phyloP scores from a whole-genome alignment of 2,113 vertebrate species.

The Lagenorhynchus albirostris region DNA sequence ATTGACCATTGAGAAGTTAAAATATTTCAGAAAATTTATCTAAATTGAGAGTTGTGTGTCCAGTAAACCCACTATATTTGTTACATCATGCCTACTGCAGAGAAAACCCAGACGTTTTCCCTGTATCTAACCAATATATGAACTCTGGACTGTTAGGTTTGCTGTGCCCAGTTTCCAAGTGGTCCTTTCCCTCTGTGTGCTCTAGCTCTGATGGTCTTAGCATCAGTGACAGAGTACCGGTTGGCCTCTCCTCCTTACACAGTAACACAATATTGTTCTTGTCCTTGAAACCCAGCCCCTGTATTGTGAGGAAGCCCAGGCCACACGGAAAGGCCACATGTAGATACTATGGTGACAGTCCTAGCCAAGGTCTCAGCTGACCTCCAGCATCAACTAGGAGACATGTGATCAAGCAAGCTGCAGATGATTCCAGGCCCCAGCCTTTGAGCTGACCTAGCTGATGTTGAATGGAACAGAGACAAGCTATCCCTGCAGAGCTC shows the following conservation, averaged over 20 bases:
- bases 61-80: neutral
- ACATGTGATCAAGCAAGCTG: neutral
- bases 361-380: neutral
- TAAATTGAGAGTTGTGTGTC: neutral
- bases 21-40: conserved; percentile 19
- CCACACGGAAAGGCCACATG: neutral
- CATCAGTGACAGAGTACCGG: neutral
- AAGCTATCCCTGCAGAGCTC: neutral
- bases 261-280: neutral
- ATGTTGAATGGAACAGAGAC: neutral
- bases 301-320: neutral
- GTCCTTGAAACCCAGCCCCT: neutral
- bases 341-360: neutral
- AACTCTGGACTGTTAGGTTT: neutral
- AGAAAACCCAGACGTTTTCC: neutral
- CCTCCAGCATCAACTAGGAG: neutral
- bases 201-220: neutral
- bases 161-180: neutral
- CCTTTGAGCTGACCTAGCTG: neutral
- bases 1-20: neutral
- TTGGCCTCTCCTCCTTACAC: neutral
- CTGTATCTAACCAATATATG: neutral
- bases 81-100: neutral
- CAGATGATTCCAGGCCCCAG: neutral
- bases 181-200: neutral